Conservation (phyloP, 2,113 vertebrate genomes). For the Forbesichthys agassizii region DNA sequence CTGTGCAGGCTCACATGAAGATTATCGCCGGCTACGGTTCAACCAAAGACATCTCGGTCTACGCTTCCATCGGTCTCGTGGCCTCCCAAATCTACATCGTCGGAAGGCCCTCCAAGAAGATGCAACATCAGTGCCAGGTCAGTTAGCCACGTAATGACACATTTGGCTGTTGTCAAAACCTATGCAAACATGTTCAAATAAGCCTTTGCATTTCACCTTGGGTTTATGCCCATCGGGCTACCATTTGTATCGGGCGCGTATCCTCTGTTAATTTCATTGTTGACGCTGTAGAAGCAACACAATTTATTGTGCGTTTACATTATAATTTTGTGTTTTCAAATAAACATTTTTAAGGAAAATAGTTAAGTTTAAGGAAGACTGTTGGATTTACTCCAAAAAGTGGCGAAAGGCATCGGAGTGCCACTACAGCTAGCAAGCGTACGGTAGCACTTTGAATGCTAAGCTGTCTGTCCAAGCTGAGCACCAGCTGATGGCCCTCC, state of each 20-base stretch:
- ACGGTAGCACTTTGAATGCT: background rate
- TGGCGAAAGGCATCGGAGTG: too few relatives aligned
- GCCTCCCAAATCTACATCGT: conserved; percentile 95
- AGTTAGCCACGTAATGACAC: background rate
- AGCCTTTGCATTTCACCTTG: background rate
- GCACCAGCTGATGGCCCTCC: conserved; percentile 6
- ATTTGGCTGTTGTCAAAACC: background rate
- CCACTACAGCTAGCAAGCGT: too few relatives aligned
- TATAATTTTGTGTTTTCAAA: too few relatives aligned
- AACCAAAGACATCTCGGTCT: conserved; percentile 97
- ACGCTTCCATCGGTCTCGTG: conserved; percentile 88
- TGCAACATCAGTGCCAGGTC: conserved; percentile 97
- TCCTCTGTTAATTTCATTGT: too few relatives aligned
- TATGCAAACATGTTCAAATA: background rate
- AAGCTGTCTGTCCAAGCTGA: background rate
- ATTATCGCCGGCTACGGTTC: conserved; percentile 94
- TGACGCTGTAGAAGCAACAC: too few relatives aligned
- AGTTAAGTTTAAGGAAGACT: too few relatives aligned
- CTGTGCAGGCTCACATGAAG: conserved; percentile 87
- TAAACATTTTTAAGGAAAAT: too few relatives aligned
- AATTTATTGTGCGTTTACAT: too few relatives aligned
- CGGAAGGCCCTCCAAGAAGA: conserved; percentile 93
- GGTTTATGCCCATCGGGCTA: background rate
- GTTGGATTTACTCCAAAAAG: too few relatives aligned
- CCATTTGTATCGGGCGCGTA: too few relatives aligned